Evolutionary conservation across 2,888 invertebrate genomes (phyloP).

Genomic region (Cabera pusaria): DNA sequence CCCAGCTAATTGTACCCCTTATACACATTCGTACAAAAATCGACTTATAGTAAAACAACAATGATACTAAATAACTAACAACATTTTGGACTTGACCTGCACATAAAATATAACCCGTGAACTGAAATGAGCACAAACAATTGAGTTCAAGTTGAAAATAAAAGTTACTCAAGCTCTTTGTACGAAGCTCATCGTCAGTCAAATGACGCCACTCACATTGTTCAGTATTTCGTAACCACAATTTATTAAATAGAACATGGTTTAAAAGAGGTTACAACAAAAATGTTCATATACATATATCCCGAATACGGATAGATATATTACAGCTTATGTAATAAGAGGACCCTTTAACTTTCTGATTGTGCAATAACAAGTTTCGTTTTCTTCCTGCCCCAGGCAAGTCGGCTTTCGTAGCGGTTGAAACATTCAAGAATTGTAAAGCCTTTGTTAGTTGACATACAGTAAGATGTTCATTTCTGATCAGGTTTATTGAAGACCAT

Average conservation of each 20-base stretch:
- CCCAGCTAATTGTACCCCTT: too few species aligned
- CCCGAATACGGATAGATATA: constrained; percentile 33
- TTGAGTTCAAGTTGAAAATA: constrained; percentile 22
- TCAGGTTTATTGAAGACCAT: too few species aligned
- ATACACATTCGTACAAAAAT: too few species aligned
- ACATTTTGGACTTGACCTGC: constrained; percentile 12
- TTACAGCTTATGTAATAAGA: constrained; percentile 54
- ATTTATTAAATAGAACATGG: constrained; percentile 12
- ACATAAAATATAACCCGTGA: constrained; percentile 5
- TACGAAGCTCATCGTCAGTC: constrained; percentile 12
- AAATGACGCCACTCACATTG: constrained; percentile 17
- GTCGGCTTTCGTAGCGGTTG: constrained; percentile 58
- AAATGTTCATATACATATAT: constrained; percentile 28
- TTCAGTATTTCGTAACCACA: constrained; percentile 13
- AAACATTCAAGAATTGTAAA: constrained; percentile 12
- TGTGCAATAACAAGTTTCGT: constrained; percentile 65
- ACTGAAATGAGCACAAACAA: constrained; percentile 11
- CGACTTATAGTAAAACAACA: not conserved
- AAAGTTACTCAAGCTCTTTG: constrained; percentile 18
- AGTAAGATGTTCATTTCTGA: constrained; percentile 1
- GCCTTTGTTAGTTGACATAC: constrained; percentile 24
- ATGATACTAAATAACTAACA: too few species aligned
- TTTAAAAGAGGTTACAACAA: constrained; percentile 14
- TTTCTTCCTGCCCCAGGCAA: constrained; percentile 63
- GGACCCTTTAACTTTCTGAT: constrained; percentile 64